Conservation (phyloP, 2,888 invertebrate species). For the Eilema griseolum region DNA sequence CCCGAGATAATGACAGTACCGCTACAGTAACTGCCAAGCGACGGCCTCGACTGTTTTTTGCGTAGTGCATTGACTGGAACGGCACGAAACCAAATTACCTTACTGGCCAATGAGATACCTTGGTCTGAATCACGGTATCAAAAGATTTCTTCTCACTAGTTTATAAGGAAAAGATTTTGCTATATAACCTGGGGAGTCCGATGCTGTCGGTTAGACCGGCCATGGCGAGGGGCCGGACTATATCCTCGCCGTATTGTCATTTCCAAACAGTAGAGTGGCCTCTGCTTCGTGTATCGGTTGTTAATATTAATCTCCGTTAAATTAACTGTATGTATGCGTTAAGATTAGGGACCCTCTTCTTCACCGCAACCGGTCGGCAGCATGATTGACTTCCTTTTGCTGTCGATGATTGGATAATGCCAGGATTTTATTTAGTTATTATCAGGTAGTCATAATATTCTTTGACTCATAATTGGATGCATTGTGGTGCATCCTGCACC, state of each 20-base stretch:
- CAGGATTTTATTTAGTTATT: background rate
- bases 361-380: slow-evolving; percentile 80
- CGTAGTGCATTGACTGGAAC: slow-evolving; percentile 77
- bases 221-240: slow-evolving; percentile 84
- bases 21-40: slow-evolving; percentile 45
- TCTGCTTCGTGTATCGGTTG: slow-evolving; percentile 86
- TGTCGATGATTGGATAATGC: background rate
- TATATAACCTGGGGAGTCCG: slow-evolving; percentile 77
- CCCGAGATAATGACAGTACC: slow-evolving; percentile 45
- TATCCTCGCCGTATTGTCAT: slow-evolving; percentile 77
- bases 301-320: slow-evolving; percentile 85
- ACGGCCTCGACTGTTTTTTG: slow-evolving; percentile 68
- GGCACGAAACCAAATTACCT: slow-evolving; percentile 66
- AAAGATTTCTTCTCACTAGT: slow-evolving; percentile 58
- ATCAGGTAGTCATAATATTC: too few species aligned
- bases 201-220: slow-evolving; percentile 84
- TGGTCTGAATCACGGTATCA: slow-evolving; percentile 70
- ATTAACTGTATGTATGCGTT: slow-evolving; percentile 87
- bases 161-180: slow-evolving; percentile 53
- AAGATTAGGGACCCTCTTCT: slow-evolving; percentile 86
- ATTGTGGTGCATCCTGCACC: too few species aligned
- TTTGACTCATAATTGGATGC: too few species aligned
- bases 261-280: slow-evolving; percentile 78
- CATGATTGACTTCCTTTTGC: slow-evolving; percentile 86
- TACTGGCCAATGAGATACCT: slow-evolving; percentile 66